Base-by-base conservation (phyloP, 2,797 vertebrate genomes). In the Zenarchopterus dispar region DNA sequence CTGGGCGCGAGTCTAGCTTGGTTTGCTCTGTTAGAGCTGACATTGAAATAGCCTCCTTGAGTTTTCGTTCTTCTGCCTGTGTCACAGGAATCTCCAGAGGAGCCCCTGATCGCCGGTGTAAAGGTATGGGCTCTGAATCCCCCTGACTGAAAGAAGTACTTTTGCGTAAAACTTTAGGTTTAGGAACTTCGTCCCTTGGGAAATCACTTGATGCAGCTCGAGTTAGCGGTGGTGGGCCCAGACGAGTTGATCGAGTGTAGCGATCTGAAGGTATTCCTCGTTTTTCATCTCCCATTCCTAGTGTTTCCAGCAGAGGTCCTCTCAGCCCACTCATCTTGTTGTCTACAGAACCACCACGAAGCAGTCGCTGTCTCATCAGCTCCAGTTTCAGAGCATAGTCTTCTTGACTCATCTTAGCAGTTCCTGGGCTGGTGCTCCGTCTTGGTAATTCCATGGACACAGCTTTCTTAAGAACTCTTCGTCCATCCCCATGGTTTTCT, bases 91-190 rank as follows among this genome's bases (percentile, higher is more conserved):
- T 99, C 89, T 99, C 98, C 9, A 99, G 78, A 4, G 98, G 98
- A 0, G 96, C 97, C 0, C 98, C 98, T 0, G 94, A 96, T 0
- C 97, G 93, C 23, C 97, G 93, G 70, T 98, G 96, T 64, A 96
- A 86, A 51, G 94, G 85, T 0, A 97, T 94, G 0, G 97, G 96
- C 67, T 99, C 97, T 0, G 94, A 87, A 2, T 99, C 98, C 0
- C 96, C 97, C 3, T 98, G 97, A 53, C 96, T 98, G 73, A 99
- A 99, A 60, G 97, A 99, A 57, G 97, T 95, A 82, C 97, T 97
- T 84, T 99, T 99, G 56, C 96, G 94, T 64, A 99, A 88, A 28
- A 92, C 87, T 46, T 91, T 94, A 0, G 92, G 85, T 86, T 97
- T 96, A 0, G 92, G 75, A 4, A 90, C 70, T 17, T 96, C 95